Evolutionary conservation across 2,888 invertebrate species (phyloP).

Genomic region (Idaea straminata): DNA sequence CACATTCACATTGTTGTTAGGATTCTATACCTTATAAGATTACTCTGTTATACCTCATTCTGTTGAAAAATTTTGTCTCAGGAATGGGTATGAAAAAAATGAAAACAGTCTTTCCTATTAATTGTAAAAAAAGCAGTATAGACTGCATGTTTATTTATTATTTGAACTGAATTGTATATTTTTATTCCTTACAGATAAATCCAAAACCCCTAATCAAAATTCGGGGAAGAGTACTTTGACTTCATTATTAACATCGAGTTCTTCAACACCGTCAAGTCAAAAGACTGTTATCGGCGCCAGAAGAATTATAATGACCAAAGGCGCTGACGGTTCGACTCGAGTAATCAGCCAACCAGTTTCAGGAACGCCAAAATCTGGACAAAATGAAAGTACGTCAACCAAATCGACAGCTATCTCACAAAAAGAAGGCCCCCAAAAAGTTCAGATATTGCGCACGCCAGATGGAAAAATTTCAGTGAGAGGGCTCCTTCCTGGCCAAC

Average conservation of each 20-base stretch:
- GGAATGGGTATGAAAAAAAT: too few species aligned
- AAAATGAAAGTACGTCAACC: constrained; percentile 51
- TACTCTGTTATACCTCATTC: background rate
- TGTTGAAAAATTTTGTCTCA: too few species aligned
- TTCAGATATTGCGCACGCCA: constrained; percentile 93
- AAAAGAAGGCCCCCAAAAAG: constrained; percentile 84
- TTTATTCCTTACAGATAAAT: constrained; percentile 67
- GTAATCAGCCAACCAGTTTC: constrained; percentile 82
- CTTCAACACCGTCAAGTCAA: constrained; percentile 76
- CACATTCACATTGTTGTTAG: background rate
- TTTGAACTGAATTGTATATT: constrained; percentile 12
- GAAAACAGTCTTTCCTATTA: too few species aligned
- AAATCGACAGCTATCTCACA: constrained; percentile 50
- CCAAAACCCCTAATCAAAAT: constrained; percentile 74
- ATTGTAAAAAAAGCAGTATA: background rate
- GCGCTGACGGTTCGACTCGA: constrained; percentile 83
- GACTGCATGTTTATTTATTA: background rate
- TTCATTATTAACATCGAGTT: constrained; percentile 80
- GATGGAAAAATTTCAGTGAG: constrained; percentile 96
- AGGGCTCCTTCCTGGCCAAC: constrained; percentile 95
- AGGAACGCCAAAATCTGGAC: constrained; percentile 49
- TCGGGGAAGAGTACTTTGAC: constrained; percentile 83
- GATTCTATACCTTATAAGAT: background rate
- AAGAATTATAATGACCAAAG: constrained; percentile 88
- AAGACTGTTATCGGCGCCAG: constrained; percentile 83